Evolutionary conservation across 2,797 vertebrate species (phyloP), one percentile per base, ranked within the genome.

Genomic region (Pteronotus mesoamericanus): DNA sequence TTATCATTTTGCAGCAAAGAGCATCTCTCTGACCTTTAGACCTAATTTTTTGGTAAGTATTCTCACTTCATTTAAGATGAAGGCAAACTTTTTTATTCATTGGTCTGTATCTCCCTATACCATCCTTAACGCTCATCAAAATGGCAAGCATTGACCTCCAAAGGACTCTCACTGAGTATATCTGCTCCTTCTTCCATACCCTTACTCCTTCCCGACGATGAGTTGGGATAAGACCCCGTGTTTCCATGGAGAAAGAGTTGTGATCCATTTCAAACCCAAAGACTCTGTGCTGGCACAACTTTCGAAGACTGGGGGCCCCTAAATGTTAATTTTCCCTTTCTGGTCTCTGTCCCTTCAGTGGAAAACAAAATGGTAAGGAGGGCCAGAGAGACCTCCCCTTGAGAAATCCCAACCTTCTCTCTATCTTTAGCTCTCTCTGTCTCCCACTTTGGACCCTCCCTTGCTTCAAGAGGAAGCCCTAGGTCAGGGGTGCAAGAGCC

Each of bases 1-100:
- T 51, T 91, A 84, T 80, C 88, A 75, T 87, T 92, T 51, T 86
- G 61, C 86, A 44, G 46, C 80, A 90, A 95, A 94, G 75, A 89
- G 39, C 24, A 72, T 91, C 86, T 95, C 94, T 93, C 90, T 44
- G 92, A 96, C 88, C n/a, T 84, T 48, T 39, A 95, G 96, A 92
- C 68, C 80, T 92, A 88, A 79, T 92, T 97, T 95, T 37, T 29
- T 86, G 26, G 22, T 64, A 39, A 80, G 64, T 64, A 24, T 91
- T 92, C 74, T 93, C 57, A 77, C 64, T 48, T 92, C 74, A 46
- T 80, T 94, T 96, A 92, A 86, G 19, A 48, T 1, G 29, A 87
- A 26, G 78, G 21, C 34, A 44, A 57, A 42, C 16, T 15, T 59
- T 71, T 66, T 21, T 48, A 9, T 26, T 44, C 16, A 26, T 29